A percentile compares a stretch with the other conserved stretches of the same genome.
phyloP scores from a whole-genome alignment of 1,140 invertebrate genomes.

The Atta texana region DNA sequence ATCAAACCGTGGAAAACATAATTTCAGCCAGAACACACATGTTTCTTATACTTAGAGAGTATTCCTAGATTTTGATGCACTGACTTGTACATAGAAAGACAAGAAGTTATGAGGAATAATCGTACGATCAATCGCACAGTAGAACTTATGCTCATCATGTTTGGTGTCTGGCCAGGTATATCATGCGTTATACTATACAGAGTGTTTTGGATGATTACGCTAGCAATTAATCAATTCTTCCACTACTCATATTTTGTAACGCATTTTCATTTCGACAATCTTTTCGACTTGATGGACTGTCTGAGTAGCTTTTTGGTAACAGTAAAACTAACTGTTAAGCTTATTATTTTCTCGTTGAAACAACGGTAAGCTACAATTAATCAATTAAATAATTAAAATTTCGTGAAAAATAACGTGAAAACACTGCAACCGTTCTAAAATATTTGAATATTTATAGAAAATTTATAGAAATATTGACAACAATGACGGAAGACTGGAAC shows the following conservation, averaged over 20 bases:
- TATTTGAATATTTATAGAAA: conserved; percentile 17
- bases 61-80: background rate
- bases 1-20: conserved; percentile 1
- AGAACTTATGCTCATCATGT: conserved; percentile 40
- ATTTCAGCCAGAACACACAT: background rate
- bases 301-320: conserved; percentile 41
- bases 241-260: conserved; percentile 35
- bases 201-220: conserved; percentile 45
- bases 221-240: conserved; percentile 35
- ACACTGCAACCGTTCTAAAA: background rate
- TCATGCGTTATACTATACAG: conserved; percentile 27
- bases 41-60: background rate
- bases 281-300: conserved; percentile 56
- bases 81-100: background rate
- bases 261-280: conserved; percentile 38
- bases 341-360: conserved; percentile 49
- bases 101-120: conserved; percentile 18
- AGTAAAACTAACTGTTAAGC: conserved; percentile 39
- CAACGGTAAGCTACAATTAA: conserved; percentile 39
- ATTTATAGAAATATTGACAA: conserved; percentile 26
- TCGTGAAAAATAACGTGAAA: background rate
- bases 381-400: background rate
- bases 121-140: conserved; percentile 46
- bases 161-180: conserved; percentile 54
- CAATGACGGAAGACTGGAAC: conserved; percentile 21